Base-by-base conservation (phyloP, 2,888 invertebrate species). In the Melieria omissa region DNA sequence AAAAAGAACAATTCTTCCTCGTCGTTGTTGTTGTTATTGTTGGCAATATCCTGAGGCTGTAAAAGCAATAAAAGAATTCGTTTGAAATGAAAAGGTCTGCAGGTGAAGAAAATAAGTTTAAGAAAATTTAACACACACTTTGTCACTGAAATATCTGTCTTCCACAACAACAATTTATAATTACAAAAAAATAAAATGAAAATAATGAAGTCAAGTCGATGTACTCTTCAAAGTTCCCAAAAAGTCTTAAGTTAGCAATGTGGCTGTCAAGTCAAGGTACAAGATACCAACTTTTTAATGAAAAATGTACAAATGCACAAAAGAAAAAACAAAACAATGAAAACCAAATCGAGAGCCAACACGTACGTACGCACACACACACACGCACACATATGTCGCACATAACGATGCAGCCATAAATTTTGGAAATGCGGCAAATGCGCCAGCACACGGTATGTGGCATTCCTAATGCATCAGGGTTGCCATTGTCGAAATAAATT, bases 241-340 rank as follows among this genome's bases (percentile, higher is more conserved):
- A 16, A 46, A 52, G 52, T 52, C n/a, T 52, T 52, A 62, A 64
- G 68, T 68, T 60, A 49, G 65, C 70, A 72, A 74, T 68, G 70
- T 66, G 47, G 47, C 73, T 73, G 73, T 47, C 69, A 71, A 73
- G 73, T 71, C 69, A 73, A 73, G 73, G 9, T 14, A 52, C 14
- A 49, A 49, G 8, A 8, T 64, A 64, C 68, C 68, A 72, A 64
- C 58, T 72, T 68, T 64, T 64, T 68, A 67, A 68, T 72, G 52
- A 67, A 49, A 72, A 68, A 46, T 42, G 16, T 7, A 64, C 16
- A 67, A 68, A 60, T n/a, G 41, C 42, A 46, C 55, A 10, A 57
- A 58, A 46, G 14, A 16, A 58, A 58, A 1, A 41, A 6, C 7
- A 57, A 66, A 58, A 57, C 5, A 9, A 52, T 42, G 16, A 14